Conservation (phyloP, 2,888 invertebrate species). For the Busseola fusca region DNA sequence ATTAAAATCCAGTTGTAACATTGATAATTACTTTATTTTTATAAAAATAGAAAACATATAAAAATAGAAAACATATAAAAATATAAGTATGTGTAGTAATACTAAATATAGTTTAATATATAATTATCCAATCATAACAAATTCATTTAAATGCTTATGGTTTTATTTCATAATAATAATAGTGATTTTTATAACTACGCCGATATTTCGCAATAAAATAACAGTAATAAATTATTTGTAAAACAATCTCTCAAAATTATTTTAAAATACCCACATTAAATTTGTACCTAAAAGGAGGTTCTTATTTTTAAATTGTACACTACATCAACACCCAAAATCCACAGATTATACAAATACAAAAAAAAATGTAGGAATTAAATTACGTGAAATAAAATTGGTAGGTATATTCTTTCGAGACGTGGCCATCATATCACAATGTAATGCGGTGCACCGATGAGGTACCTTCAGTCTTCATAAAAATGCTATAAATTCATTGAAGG, state of each 20-base stretch:
- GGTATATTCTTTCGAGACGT: conserved; percentile 45
- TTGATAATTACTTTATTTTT: conserved; percentile 46
- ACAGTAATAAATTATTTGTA: conserved; percentile 28
- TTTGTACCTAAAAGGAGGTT: not conserved
- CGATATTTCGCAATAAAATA: conserved; percentile 2
- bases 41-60: conserved; percentile 46
- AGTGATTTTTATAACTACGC: conserved; percentile 15
- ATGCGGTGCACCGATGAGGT: conserved; percentile 20
- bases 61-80: conserved; percentile 27
- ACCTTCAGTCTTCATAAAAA: conserved; percentile 57
- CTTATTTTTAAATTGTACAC: conserved; percentile 8
- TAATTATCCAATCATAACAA: conserved; percentile 39
- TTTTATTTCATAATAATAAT: conserved; percentile 22
- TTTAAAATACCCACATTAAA: conserved; percentile 8
- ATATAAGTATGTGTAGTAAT: conserved; percentile 20
- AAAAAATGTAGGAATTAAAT: conserved; percentile 2
- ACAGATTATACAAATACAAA: conserved; percentile 2
- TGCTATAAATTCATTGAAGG: conserved; percentile 29
- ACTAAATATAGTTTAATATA: conserved; percentile 34
- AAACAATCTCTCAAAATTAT: conserved; percentile 22
- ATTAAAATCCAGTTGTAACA: conserved; percentile 27
- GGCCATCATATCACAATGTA: conserved; percentile 54
- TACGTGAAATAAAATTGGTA: conserved; percentile 3
- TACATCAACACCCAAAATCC: not conserved
- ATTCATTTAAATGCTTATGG: conserved; percentile 38